A percentile compares a stretch with the other conserved stretches of the same genome.
Conservation (phyloP, 2,113 vertebrate genomes). For the Etia nguti region DNA sequence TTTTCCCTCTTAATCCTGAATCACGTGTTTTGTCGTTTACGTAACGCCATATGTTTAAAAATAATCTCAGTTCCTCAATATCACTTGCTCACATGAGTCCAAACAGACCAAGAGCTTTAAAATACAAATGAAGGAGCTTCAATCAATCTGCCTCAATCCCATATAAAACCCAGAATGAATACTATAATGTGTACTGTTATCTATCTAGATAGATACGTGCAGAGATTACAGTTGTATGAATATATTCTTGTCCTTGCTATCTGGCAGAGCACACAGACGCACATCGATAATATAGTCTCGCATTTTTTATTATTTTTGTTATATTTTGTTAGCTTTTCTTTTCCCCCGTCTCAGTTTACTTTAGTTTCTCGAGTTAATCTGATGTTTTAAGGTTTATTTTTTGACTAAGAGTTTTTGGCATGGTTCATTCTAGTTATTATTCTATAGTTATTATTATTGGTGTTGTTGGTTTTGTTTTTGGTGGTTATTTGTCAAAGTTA, state of each 20-base stretch:
- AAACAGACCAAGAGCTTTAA: not conserved
- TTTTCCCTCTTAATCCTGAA: slow-evolving; percentile 65
- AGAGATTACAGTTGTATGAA: too few species aligned
- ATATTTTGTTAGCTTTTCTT: too few species aligned
- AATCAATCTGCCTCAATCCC: not conserved
- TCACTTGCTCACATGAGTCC: not conserved
- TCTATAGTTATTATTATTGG: not conserved
- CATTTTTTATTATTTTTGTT: not conserved
- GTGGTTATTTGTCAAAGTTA: not conserved
- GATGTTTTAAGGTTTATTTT: not conserved
- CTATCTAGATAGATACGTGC: too few species aligned
- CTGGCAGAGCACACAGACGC: not conserved
- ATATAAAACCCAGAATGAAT: not conserved
- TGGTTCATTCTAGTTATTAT: not conserved
- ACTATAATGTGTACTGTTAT: not conserved
- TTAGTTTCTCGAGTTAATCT: not conserved
- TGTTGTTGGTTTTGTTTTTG: not conserved
- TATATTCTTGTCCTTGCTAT: too few species aligned
- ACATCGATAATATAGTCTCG: fast-evolving
- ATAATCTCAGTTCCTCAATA: not conserved
- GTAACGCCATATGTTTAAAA: not conserved
- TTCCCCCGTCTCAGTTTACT: not conserved
- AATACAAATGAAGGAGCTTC: not conserved
- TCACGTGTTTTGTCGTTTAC: not conserved
- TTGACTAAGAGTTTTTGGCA: not conserved